phyloP scores from a whole-genome alignment of 2,113 vertebrate genomes.

The Holacanthus passer region DNA sequence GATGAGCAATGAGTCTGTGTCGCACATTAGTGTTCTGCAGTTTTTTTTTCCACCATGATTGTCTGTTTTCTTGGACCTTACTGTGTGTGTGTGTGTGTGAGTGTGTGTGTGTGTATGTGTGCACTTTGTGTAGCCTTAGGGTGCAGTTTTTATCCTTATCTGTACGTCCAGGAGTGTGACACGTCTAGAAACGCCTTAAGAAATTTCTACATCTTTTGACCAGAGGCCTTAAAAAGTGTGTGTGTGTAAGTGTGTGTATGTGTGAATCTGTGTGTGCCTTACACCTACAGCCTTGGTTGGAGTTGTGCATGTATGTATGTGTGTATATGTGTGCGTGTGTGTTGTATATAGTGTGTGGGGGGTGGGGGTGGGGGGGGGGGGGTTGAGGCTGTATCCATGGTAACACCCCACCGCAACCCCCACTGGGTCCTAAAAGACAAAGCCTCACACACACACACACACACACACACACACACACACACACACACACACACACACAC shows the following conservation, averaged over 20 bases:
- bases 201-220: conserved; percentile 70
- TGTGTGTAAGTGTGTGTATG: conserved; percentile 5
- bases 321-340: conserved; percentile 8
- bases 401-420: conserved; percentile 77
- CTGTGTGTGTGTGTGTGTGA: conserved; percentile 18
- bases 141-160: conserved; percentile 65
- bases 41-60: conserved; percentile 58
- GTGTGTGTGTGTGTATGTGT: conserved; percentile 15
- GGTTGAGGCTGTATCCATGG: conserved; percentile 80
- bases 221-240: conserved; percentile 42
- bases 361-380: conserved; percentile 55
- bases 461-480: conserved; percentile 60
- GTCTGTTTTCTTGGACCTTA: conserved; percentile 62
- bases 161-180: conserved; percentile 58
- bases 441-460: conserved; percentile 65
- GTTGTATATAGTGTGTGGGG: conserved; percentile 38
- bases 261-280: conserved; percentile 6
- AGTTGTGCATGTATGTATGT: conserved; percentile 13
- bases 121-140: conserved; percentile 43
- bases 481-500: conserved; percentile 57
- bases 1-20: conserved; percentile 83
- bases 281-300: conserved; percentile 29
- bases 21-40: conserved; percentile 74
- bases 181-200: conserved; percentile 48
- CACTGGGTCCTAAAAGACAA: conserved; percentile 80